Base-by-base conservation (phyloP, 2,113 vertebrate species). In the Telmatochromis brichardi region DNA sequence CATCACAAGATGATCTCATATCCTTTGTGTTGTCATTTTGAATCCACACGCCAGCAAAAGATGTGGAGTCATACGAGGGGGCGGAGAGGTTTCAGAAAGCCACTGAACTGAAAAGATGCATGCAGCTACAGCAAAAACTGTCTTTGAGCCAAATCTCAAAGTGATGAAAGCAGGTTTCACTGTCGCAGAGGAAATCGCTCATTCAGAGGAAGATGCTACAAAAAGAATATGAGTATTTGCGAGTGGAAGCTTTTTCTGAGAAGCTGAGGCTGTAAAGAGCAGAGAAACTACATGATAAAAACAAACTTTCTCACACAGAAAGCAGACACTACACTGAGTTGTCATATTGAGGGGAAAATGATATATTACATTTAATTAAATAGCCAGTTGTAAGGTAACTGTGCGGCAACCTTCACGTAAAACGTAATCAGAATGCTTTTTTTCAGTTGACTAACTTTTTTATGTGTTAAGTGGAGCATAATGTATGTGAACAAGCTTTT, bases 321-420 rank as follows among this genome's bases (percentile, higher is more conserved):
- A 65, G 60, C 10, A 35, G 10, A 65, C 10, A 37, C 60, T 13
- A 3, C 17, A 28, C 8, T 1, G 13, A 47, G 40, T 7, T 76
- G 14, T 28, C 40, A 42, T 21, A 40, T 42, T 42, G 8, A 42
- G n/a, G 4, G 37, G 14, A 45, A 23, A 76, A 73, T 6, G 5
- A 1, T 65, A 19, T 8, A 78, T 31, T 78, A 26, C 5, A 3
- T 45, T 73, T 45, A 73, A 73, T 50, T 76, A 50, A 28, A 47
- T 1, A 17, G 15, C 9, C 71, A 76, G 3, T 19, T 50, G 23
- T 31, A 12, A 0, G 6, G 23, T 1, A 50, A 28, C 42, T 31
- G 23, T 50, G 42, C 0, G 0, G 23, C 45, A 31, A 50, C 71
- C 71, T 12, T 31, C 15, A 50, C 3, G 15, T 78, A 50, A 50